Evolutionary conservation across 2,888 invertebrate genomes (phyloP), one percentile per base, ranked within the genome.

Genomic region (Blera fallax): DNA sequence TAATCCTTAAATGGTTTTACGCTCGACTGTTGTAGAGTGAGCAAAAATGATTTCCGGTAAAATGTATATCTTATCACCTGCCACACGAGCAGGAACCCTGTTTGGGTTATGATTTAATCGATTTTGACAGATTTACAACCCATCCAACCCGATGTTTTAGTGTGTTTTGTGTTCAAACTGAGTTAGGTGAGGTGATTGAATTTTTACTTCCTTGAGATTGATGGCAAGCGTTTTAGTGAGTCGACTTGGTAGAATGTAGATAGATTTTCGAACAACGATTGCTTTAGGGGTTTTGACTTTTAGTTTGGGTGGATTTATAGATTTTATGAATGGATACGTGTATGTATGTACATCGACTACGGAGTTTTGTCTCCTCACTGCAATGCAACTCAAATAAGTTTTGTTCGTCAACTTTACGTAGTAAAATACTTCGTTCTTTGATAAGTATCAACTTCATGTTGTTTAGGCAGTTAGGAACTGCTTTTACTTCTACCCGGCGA

Each of bases 91-190:
- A 11, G 29, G 34, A 43, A 7, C 48, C 65, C 40, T 65, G 50
- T 43, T 67, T 60, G 32, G 58, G 58, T 80, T 73, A 80, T 80
- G 73, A 79, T 79, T 79, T 72, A 79, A 72, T 72, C 78, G 56
- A 40, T 65, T 73, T 27, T 21, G 45, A 29, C n/a, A 45, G 65
- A 81, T 81, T 69, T 81, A 74, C 67, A 74, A 48, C 80, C 74
- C 67, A 58, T 58, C 64, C 18, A 40, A 3, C 37, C 37, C n/a
- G 34, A 24, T 37, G 24, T 73, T 50, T 73, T 50, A 29, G 60
- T n/a, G 62, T 48, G 37, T 64, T 52, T 50, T 18, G 18, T 32
- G 54, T 64, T 64, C 45, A 54, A 40, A 64, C 62, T 27, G 27
- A 50, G 48, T 60, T 24, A 43, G 43, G 69, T 43, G 54, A 4